Percentiles rank a stretch among this genome's conserved stretches.
Evolutionary conservation across 2,113 vertebrate genomes (phyloP).

Genomic region (Sinosuthora webbiana): DNA sequence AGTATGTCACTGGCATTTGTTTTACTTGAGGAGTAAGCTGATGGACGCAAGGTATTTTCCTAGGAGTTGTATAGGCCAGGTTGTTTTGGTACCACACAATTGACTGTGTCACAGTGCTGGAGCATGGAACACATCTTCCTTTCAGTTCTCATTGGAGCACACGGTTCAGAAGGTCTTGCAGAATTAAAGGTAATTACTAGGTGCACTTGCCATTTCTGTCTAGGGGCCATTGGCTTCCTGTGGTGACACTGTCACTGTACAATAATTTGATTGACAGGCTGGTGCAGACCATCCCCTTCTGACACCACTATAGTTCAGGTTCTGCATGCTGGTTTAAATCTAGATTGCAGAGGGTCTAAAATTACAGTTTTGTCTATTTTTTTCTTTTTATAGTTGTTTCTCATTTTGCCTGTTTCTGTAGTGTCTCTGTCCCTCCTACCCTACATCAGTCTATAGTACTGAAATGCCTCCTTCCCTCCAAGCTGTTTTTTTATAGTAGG

Average conservation of each 20-base stretch:
- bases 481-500: constrained; percentile 68
- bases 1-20: neutral
- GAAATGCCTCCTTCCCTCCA: constrained; percentile 50
- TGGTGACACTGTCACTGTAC: neutral
- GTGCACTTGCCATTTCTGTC: neutral
- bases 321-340: neutral
- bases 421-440: constrained; percentile 22
- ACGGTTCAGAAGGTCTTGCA: neutral
- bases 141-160: neutral
- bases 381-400: constrained; percentile 1
- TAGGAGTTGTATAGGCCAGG: neutral
- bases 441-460: neutral
- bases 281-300: neutral
- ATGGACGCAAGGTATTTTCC: neutral
- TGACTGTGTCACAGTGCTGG: neutral
- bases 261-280: neutral
- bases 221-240: neutral
- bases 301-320: neutral
- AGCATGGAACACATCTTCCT: neutral
- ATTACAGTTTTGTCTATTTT: neutral
- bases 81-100: neutral
- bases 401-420: neutral
- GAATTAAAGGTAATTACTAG: neutral
- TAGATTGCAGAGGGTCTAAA: neutral
- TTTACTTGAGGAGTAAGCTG: neutral